Evolutionary conservation across 2,113 vertebrate genomes (phyloP), one percentile per base, ranked within the genome.

Genomic region (Desmodus rotundus): DNA sequence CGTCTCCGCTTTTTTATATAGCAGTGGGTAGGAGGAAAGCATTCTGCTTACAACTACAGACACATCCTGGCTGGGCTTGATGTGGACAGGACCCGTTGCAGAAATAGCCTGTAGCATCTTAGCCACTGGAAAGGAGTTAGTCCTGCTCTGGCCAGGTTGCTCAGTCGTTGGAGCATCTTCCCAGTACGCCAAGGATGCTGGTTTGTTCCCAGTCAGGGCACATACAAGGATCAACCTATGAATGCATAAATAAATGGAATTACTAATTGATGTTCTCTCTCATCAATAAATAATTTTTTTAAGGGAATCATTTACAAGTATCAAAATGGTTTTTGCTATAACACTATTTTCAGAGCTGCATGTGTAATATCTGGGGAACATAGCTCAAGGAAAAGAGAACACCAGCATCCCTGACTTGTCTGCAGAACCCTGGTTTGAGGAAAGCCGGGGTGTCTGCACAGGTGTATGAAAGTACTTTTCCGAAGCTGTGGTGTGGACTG

Each of bases 291-390:
- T 31, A 61, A 31, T 9, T 24, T 61, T 61, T 61, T 61, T 61
- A 81, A 77, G 70, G 77, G 82, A 97, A 61, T 96, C 97, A 52
- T 54, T 93, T 93, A 41, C 22, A 95, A 33, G 67, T 97, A 90
- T 94, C 92, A 61, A 87, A 93, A 83, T 74, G 36, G 47, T 90
- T 73, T 94, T 85, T 92, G 90, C 77, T 54, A 58, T 95, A 93
- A 95, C 67, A 85, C 80, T 90, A 2, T 89, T 87, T 94, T 68
- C 77, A 92, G 58, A 89, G 50, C 77, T 80, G 28, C 45, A 2
- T 76, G 19, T 33, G 1, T 89, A 47, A 19, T 65, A 38, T 72
- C 33, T 58, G 33, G 63, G 74, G 73, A 89, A 45, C 24, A 31
- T 6, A 82, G 70, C 43, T 54, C 24, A 68, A 56, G 86, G 13